Conservation (phyloP, 2,797 vertebrate species). For the Oreochromis mossambicus region DNA sequence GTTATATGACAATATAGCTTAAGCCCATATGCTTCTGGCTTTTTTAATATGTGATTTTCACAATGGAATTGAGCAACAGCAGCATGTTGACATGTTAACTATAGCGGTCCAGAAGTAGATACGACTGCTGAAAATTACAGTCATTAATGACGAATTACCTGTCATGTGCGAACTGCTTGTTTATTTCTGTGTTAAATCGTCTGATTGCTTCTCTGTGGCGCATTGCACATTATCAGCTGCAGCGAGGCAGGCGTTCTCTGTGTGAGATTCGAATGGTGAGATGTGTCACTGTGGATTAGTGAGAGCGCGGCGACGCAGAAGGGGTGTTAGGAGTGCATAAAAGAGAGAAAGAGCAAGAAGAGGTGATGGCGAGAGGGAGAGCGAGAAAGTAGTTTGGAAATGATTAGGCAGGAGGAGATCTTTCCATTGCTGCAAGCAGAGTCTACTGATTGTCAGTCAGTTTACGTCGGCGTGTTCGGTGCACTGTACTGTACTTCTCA, state of each 20-base stretch:
- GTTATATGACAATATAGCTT: not conserved
- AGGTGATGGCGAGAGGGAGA: constrained; percentile 10
- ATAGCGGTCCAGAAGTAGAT: not conserved
- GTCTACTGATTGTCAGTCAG: constrained; percentile 3
- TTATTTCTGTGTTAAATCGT: constrained; percentile 64
- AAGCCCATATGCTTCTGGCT: not conserved
- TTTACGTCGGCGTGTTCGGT: not conserved
- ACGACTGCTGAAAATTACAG: constrained; percentile 34
- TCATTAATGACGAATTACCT: constrained; percentile 51
- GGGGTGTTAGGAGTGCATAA: constrained; percentile 29
- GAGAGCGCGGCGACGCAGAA: constrained; percentile 19
- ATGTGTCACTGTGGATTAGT: constrained; percentile 51
- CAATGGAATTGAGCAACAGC: not conserved
- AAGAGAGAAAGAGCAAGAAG: constrained; percentile 14
- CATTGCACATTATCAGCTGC: constrained; percentile 66
- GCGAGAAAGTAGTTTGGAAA: constrained; percentile 5
- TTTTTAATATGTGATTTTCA: not conserved
- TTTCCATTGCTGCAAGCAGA: not conserved
- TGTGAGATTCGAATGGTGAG: constrained; percentile 49
- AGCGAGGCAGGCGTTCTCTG: constrained; percentile 44
- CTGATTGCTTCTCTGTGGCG: constrained; percentile 64
- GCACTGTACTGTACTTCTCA: not conserved
- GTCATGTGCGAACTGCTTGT: constrained; percentile 52
- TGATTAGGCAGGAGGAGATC: constrained; percentile 25
- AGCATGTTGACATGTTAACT: not conserved